Percentiles rank a stretch among this genome's conserved stretches.
phyloP scores from a whole-genome alignment of 1,140 invertebrate genomes.

The Drosophila pandora region DNA sequence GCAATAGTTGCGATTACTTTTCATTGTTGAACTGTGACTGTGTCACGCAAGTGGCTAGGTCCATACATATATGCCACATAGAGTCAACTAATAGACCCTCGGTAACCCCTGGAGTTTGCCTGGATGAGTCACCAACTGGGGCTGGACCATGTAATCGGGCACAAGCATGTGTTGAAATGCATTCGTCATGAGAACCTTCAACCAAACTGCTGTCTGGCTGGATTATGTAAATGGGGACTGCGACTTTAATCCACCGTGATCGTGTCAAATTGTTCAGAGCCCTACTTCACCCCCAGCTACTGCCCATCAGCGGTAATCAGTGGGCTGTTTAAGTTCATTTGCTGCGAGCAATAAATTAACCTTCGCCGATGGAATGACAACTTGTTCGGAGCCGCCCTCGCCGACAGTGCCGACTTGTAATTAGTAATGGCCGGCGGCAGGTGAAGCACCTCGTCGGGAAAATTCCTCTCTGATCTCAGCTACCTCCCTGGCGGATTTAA shows the following conservation, averaged over 20 bases:
- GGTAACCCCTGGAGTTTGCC: constrained; percentile 19
- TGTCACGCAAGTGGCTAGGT: constrained; percentile 54
- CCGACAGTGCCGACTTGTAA: constrained; percentile 6
- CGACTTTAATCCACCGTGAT: constrained; percentile 7
- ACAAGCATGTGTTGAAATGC: constrained; percentile 28
- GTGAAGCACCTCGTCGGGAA: constrained; percentile 1
- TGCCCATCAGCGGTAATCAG: constrained; percentile 12
- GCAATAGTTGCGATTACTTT: constrained; percentile 70
- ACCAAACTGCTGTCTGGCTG: not conserved
- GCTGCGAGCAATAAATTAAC: constrained; percentile 21
- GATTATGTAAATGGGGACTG: constrained; percentile 16
- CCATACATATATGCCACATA: not conserved
- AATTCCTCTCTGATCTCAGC: constrained; percentile 7
- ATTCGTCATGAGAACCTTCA: constrained; percentile 56
- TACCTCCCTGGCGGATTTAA: not conserved
- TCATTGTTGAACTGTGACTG: constrained; percentile 59
- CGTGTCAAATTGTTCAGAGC: constrained; percentile 18
- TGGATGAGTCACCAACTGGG: constrained; percentile 14
- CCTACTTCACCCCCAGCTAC: constrained; percentile 5
- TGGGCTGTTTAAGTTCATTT: constrained; percentile 21
- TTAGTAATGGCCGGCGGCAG: constrained; percentile 7
- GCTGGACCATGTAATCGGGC: constrained; percentile 27
- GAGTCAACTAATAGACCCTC: no score
- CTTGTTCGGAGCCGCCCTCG: constrained; percentile 10
- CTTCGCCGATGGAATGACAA: constrained; percentile 7